Evolutionary conservation across 2,113 vertebrate species (phyloP).

Genomic region (Triplophysa siluroides): DNA sequence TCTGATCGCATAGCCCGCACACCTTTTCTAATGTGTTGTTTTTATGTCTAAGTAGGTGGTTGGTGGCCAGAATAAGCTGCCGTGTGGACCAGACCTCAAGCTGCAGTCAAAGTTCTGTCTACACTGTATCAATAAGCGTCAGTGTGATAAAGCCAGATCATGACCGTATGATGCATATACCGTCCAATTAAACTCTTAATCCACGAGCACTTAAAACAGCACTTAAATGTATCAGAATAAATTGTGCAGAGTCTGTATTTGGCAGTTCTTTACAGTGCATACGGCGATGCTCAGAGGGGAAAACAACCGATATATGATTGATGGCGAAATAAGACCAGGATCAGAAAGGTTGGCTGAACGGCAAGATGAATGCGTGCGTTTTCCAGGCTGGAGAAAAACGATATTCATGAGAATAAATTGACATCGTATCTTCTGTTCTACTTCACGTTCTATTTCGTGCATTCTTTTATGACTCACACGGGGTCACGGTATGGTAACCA

Average conservation of each 20-base stretch:
- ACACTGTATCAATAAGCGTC: background rate
- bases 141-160: background rate
- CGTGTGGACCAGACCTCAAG: background rate
- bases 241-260: conserved; percentile 40
- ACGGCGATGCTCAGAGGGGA: conserved; percentile 8
- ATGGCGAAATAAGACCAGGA: conserved; percentile 48
- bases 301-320: conserved; percentile 45
- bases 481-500: conserved; percentile 63
- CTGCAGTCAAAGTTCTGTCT: background rate
- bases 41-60: background rate
- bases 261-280: conserved; percentile 45
- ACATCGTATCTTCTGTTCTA: conserved; percentile 47
- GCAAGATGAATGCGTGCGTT: conserved; percentile 42
- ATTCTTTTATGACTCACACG: conserved; percentile 60
- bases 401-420: conserved; percentile 47
- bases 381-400: conserved; percentile 30
- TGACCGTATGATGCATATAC: background rate
- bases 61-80: background rate
- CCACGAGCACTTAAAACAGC: conserved; percentile 9
- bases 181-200: conserved; percentile 22
- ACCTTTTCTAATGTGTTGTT: background rate
- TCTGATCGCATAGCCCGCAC: background rate
- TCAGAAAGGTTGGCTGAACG: conserved; percentile 35
- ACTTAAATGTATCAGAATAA: conserved; percentile 34
- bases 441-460: conserved; percentile 54